Evolutionary conservation across 2,113 vertebrate species (phyloP), one percentile per base, ranked within the genome.

Genomic region (Onychostoma macrolepis): DNA sequence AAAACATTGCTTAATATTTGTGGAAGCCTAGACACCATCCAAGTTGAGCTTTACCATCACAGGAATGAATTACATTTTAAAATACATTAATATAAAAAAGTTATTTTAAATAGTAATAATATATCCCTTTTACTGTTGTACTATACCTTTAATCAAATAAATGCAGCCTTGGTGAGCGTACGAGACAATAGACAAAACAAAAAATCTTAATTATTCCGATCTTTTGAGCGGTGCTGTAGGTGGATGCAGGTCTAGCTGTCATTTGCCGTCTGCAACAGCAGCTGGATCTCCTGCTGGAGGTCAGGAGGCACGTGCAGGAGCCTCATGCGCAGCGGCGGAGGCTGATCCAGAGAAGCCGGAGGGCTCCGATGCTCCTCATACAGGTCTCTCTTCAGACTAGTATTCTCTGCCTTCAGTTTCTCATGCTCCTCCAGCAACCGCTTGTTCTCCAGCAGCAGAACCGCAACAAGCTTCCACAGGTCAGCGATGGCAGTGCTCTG

Each of bases 401-500:
- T 92, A 86, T 93, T 94, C 88, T 97, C 96, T 4, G 94, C 95
- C 89, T 92, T 94, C 30, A 96, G 91, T 28, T 94, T 95, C 87
- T 93, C 91, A 71, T 96, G 96, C 87, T 96, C 96, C 87, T 92
- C 92, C 88, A 89, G 94, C 82, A 96, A 88, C 50, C 91, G 92
- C 89, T 96, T 95, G 8, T 96, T 96, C 90, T 96, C 96, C 41
- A 93, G 94, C 80, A 95, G 88, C 2, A 96, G 95, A 63, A 95
- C 91, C 81, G 95, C 94, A 89, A 96, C 92, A 5, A 95, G 94
- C 77, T 89, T 92, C 87, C 96, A 94, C 86, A 96, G 91, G 72
- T 96, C 94, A n/a, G 94, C 92, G 15, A 96, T 96, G 93, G 93
- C 94, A 85, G 95, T 96, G 84, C 95, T 95, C 91, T 97, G 96